Evolutionary conservation across 2,888 invertebrate genomes (phyloP).

Genomic region (Acanthosoma haemorrhoidale): DNA sequence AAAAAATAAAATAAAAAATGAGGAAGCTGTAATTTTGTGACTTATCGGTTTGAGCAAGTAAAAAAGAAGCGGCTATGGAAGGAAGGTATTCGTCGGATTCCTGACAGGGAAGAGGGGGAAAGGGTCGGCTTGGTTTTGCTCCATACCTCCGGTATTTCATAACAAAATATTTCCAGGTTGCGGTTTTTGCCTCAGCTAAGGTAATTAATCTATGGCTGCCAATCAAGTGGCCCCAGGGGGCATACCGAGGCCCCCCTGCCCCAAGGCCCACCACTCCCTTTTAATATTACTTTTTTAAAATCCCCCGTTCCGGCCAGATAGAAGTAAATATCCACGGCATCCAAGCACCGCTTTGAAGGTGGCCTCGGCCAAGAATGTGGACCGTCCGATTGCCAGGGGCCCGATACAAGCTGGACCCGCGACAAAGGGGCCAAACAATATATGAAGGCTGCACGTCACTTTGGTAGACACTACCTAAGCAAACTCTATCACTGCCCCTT

Average conservation of each 20-base stretch:
- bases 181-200: conserved; percentile 33
- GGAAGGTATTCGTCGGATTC: conserved; percentile 19
- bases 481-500: too few species aligned
- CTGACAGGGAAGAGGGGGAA: neutral
- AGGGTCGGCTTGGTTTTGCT: conserved; percentile 16
- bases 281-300: conserved; percentile 37
- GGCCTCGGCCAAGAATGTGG: conserved; percentile 29
- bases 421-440: conserved; percentile 16
- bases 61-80: conserved; percentile 11
- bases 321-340: conserved; percentile 36
- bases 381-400: conserved; percentile 29
- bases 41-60: conserved; percentile 25
- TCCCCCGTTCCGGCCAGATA: conserved; percentile 7
- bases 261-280: conserved; percentile 13
- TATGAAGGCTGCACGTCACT: neutral
- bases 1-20: conserved; percentile 6
- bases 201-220: conserved; percentile 37
- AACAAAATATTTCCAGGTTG: conserved; percentile 37
- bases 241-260: conserved; percentile 24
- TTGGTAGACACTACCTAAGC: too few species aligned
- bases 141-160: conserved; percentile 33
- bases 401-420: neutral
- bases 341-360: conserved; percentile 33
- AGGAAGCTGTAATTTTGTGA: conserved; percentile 14
- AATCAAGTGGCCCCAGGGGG: conserved; percentile 32